phyloP scores from a whole-genome alignment of 2,113 vertebrate species.

The Rhinoptilus africanus region DNA sequence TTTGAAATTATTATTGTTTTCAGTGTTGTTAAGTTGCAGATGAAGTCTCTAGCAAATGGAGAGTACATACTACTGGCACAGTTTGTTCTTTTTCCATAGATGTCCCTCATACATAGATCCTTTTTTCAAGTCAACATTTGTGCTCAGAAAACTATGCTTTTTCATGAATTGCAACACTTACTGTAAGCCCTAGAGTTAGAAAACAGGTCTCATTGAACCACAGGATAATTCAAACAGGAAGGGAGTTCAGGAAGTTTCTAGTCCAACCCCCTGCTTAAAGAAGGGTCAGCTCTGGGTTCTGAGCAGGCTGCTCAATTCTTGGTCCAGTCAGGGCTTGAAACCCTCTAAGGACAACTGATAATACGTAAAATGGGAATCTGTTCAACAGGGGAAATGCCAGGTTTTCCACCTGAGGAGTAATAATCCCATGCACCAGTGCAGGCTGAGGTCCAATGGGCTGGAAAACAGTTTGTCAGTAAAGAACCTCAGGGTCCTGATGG shows the following conservation, averaged over 20 bases:
- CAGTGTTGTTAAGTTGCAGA: background rate
- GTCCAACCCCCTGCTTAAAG: background rate
- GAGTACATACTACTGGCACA: background rate
- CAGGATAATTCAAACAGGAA: background rate
- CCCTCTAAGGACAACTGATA: background rate
- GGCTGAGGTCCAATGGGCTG: accelerated
- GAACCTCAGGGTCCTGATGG: background rate
- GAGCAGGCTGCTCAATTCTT: background rate
- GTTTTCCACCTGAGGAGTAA: background rate
- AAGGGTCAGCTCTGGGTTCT: background rate
- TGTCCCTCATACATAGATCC: accelerated
- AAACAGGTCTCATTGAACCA: background rate
- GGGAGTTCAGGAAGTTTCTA: background rate
- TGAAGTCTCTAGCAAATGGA: background rate
- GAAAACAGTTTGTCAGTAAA: background rate
- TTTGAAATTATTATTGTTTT: background rate
- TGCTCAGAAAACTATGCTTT: background rate
- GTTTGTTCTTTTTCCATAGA: background rate
- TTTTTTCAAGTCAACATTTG: background rate
- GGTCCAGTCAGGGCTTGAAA: background rate
- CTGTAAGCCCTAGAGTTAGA: background rate
- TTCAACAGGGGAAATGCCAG: background rate
- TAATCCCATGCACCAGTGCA: background rate
- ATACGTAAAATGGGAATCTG: background rate
- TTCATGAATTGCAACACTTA: background rate